Base-by-base conservation (phyloP, 2,797 vertebrate species). In the Catharus ustulatus region DNA sequence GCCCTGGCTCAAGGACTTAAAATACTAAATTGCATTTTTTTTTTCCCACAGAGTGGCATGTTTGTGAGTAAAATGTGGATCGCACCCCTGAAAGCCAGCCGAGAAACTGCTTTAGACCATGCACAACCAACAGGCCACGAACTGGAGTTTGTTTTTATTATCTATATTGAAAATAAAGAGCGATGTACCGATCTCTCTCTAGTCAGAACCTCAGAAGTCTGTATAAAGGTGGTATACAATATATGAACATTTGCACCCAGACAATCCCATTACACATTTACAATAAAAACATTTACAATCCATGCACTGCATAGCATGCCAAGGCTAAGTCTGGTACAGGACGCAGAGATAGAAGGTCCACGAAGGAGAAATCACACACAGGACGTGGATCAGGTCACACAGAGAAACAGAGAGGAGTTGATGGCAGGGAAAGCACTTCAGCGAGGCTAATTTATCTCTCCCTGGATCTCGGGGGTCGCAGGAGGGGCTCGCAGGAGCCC, bases 81-180 rank as follows among this genome's bases (percentile, higher is more conserved):
- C 52, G 9, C 19, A 63, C 34, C 58, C 23, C 93, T 38, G 89
- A 91, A 90, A 87, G 69, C 73, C 87, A 71, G 83, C 78, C 43
- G 15, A 52, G 98, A 98, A 97, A 94, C 98, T 97, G 95, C 97
- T 74, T 66, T 48, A 67, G 64, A 48, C 43, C 13, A 29, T 21
- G 26, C n/a, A 49, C 13, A 67, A 67, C 19, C 45, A 67, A 67
- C 26, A 67, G 18, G 24, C 64, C 45, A 36, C 21, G 24, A 48
- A 48, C n/a, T 97, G 84, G 77, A 97, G 85, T 98, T 97, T 95
- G 97, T 97, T 98, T 98, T 97, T 98, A 98, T 98, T 98, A 97
- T 98, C 97, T 98, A 99, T 99, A 99, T 98, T 99, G 99, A 99
- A 99, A 99, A 99, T 99, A 99, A 99, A 98, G 98, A 98, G 98